phyloP scores from a whole-genome alignment of 2,113 vertebrate genomes.

The Phyllostomus hastatus region DNA sequence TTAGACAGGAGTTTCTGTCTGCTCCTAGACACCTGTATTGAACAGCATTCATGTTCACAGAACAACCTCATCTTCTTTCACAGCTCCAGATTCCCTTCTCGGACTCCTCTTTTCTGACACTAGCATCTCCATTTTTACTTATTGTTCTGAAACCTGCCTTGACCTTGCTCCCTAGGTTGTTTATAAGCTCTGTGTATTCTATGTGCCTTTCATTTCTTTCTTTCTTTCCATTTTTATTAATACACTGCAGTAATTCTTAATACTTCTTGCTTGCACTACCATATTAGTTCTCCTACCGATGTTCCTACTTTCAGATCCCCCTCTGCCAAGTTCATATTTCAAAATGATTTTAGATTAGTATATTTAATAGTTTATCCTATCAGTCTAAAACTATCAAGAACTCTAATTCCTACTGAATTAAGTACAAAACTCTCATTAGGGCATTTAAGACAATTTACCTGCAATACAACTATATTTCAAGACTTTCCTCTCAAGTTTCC shows the following conservation, averaged over 20 bases:
- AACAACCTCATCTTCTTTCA: background rate
- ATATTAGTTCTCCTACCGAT: background rate
- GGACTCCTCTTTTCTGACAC: background rate
- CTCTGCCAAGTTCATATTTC: background rate
- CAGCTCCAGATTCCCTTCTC: background rate
- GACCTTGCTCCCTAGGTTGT: background rate
- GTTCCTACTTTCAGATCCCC: background rate
- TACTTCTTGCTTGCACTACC: background rate
- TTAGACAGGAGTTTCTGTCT: no score
- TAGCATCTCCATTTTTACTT: background rate
- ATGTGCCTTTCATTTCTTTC: background rate
- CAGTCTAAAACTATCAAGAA: background rate
- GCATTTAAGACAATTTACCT: background rate
- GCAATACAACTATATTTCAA: background rate
- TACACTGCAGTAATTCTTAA: background rate
- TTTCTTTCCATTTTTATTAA: background rate
- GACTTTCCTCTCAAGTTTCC: background rate
- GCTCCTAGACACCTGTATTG: background rate
- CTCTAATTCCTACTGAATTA: background rate
- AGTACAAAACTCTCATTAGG: background rate
- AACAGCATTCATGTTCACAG: background rate
- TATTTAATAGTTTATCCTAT: background rate
- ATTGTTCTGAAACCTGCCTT: background rate
- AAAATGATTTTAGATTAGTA: background rate
- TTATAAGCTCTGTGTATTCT: background rate